Base-by-base conservation (phyloP, 2,113 vertebrate genomes). In the Malurus cyaneus region DNA sequence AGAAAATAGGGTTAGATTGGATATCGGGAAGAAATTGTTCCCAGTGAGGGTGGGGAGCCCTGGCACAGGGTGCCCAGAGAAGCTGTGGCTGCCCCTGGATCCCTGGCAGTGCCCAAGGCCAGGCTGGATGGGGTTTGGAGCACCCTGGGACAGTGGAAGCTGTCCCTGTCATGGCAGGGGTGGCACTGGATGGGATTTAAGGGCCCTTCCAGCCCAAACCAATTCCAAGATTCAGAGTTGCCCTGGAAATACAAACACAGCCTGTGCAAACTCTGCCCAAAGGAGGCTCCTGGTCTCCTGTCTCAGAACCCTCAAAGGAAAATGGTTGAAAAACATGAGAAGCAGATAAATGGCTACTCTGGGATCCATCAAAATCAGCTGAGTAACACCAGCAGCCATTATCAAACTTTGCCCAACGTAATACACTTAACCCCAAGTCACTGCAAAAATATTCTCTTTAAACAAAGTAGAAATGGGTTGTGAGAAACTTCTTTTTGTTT, bases 91-190 rank as follows among this genome's bases (percentile, higher is more conserved):
- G 61, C 7, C 39, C n/a, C 62, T 57, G 70, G 42, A 69, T 25
- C 47, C 54, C 78, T 54, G 53, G n/a, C 1, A 67, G 54, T 47
- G 70, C 0, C n/a, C 87, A 23, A 69, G 70, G 12, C 8, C 70
- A 54, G n/a, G 62, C 0, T 69, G 61, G 69, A 53, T 0, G 0
- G 53, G 16, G 19, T 1, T 73, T 1, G 25, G 41, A 60, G 25
- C 11, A 21, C 0, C 29, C 62, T 76, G 62, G 54, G 18, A 12
- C 3, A 31, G 54, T 16, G 62, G 53, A 0, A 76, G 11, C 14
- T 60, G 78, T 54, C n/a, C 20, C 39, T 82, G 41, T 29, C 61
- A 29, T 29, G 61, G 78, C 46, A 32, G 32, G 32, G 11, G 14
- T 32, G 61, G 4, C 8, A 47, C 20, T 25, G 56, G 20, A 2